These are phyloP conservation scores for Drosophila albomicans DNA, from an alignment of 1,140 invertebrate species.

Conservation along the genomic window DNA sequence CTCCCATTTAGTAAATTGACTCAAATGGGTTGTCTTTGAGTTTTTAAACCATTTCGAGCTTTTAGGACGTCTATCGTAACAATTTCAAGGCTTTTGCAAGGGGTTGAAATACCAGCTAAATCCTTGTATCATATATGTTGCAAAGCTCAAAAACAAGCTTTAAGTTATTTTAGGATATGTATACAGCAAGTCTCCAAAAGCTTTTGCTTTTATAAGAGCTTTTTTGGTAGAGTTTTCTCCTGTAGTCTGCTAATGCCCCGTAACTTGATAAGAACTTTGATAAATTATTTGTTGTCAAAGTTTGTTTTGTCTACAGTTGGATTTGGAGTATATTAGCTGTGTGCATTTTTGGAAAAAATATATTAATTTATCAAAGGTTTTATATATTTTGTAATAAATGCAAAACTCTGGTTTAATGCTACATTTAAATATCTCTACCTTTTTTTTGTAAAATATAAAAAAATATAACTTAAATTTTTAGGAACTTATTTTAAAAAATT, in stretches of 20 bases:
- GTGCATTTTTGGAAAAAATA: too few relatives aligned
- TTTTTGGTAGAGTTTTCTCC: background rate
- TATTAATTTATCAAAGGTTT: too few relatives aligned
- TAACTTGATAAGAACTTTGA: slow-evolving; percentile 14
- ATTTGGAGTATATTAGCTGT: background rate
- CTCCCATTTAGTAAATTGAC: background rate
- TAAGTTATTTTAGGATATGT: background rate
- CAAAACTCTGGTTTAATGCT: too few relatives aligned
- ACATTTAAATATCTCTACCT: too few relatives aligned
- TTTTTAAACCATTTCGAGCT: background rate
- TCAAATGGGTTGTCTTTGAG: background rate
- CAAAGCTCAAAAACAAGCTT: slow-evolving; percentile 22
- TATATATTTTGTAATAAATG: too few relatives aligned
- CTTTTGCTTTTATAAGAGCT: slow-evolving; percentile 6
- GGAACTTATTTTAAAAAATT: too few relatives aligned
- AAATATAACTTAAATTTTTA: too few relatives aligned
- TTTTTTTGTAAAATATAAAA: too few relatives aligned
- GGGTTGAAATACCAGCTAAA: slow-evolving; percentile 12
- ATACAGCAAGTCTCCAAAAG: slow-evolving; percentile 8
- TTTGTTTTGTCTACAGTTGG: background rate
- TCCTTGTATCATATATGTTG: background rate
- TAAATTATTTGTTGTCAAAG: slow-evolving; percentile 15
- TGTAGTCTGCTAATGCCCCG: slow-evolving; percentile 18
- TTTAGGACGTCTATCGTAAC: background rate
- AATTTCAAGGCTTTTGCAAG: slow-evolving; percentile 14